Evolutionary conservation across 2,113 vertebrate genomes (phyloP).

Genomic region (Myotis brandtii): DNA sequence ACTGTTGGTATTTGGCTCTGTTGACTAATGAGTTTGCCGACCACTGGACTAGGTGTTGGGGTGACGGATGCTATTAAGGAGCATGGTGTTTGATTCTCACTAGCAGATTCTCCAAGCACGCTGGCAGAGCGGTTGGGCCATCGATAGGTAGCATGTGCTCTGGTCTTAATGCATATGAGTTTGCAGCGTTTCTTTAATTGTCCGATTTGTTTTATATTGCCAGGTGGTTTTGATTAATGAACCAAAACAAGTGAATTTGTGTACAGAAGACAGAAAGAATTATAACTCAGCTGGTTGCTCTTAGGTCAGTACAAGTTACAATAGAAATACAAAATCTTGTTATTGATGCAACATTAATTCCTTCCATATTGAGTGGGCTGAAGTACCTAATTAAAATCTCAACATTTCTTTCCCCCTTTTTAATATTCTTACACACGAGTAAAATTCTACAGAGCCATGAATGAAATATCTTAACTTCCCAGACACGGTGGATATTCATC

Average conservation of each 20-base stretch:
- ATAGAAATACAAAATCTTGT: constrained; percentile 72
- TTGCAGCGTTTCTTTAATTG: constrained; percentile 78
- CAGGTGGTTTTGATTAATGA: constrained; percentile 81
- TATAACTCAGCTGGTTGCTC: constrained; percentile 71
- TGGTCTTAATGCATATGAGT: constrained; percentile 18
- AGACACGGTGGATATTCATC: constrained; percentile 26
- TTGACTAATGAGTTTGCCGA: too few species aligned
- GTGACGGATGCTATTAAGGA: constrained; percentile 18
- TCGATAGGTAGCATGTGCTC: constrained; percentile 41
- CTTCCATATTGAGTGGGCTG: constrained; percentile 67
- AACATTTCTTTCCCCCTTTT: constrained; percentile 64
- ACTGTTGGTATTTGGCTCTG: too few species aligned
- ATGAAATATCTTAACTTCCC: constrained; percentile 62
- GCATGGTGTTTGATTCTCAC: background rate
- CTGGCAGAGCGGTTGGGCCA: background rate
- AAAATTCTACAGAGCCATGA: constrained; percentile 54
- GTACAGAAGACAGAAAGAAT: constrained; percentile 76
- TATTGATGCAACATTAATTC: constrained; percentile 72
- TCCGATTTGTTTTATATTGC: constrained; percentile 79
- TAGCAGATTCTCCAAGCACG: background rate
- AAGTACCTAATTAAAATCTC: constrained; percentile 71
- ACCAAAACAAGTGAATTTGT: constrained; percentile 76
- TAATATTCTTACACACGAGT: constrained; percentile 50
- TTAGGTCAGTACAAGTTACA: constrained; percentile 74
- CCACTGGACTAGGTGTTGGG: background rate